Conservation (phyloP, 1,140 invertebrate species). For the Drosophila sproati region DNA sequence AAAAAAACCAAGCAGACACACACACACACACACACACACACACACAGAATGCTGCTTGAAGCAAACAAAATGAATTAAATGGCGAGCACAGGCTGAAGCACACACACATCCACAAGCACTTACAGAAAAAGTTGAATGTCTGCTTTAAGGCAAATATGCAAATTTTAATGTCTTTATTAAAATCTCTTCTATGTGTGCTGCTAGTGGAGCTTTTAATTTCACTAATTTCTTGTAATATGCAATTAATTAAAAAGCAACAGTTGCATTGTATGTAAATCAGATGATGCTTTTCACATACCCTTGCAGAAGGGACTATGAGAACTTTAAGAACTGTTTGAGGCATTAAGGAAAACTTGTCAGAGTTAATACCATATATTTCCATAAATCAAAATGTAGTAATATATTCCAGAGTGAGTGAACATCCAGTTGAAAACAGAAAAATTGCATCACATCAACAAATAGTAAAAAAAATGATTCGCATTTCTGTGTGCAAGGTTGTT, state of each 20-base stretch:
- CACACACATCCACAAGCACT: neutral
- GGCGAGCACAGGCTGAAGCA: neutral
- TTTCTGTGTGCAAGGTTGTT: no score
- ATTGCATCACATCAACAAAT: no score
- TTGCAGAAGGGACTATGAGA: neutral
- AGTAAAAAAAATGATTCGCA: no score
- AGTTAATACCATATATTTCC: no score
- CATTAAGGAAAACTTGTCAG: no score
- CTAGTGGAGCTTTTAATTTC: conserved; percentile 18
- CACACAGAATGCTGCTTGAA: neutral
- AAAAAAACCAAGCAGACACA: conserved; percentile 39
- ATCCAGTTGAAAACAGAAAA: no score
- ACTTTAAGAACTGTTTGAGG: neutral
- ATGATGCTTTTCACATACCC: conserved; percentile 4
- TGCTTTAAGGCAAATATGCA: conserved; percentile 33
- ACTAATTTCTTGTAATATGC: conserved; percentile 37
- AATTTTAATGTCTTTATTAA: conserved; percentile 20
- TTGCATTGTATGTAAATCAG: conserved; percentile 27
- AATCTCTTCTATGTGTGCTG: neutral
- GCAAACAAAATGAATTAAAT: conserved; percentile 46
- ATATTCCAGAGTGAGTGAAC: no score
- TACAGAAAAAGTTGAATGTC: conserved; percentile 13
- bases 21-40: conserved; percentile 14
- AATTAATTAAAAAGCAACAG: conserved; percentile 63
- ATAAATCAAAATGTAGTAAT: no score